Conservation (phyloP, 2,113 vertebrate genomes). For the Brachionichthys hirsutus region DNA sequence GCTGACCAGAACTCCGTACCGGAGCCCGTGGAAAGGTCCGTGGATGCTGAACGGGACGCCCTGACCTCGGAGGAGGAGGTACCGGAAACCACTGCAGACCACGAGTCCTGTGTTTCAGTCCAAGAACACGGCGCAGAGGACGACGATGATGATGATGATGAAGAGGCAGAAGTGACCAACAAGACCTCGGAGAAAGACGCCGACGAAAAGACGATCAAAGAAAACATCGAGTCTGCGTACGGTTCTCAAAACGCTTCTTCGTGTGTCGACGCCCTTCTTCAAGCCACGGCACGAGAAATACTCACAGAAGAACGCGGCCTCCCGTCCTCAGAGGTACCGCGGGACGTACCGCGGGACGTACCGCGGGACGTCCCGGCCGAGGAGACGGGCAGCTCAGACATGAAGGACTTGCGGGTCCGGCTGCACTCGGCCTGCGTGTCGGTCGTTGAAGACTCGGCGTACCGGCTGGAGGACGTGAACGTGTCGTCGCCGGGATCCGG, state of each 20-base stretch:
- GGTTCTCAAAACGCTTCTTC: neutral
- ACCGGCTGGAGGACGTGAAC: slow-evolving; percentile 8
- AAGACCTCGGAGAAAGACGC: neutral
- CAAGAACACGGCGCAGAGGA: too few relatives aligned
- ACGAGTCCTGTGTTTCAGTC: too few relatives aligned
- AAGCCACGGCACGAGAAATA: slow-evolving; percentile 10
- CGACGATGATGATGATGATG: neutral
- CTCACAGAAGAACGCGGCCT: neutral
- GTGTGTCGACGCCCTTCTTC: neutral
- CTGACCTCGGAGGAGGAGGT: neutral
- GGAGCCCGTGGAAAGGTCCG: neutral
- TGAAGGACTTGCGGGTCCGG: slow-evolving; percentile 16
- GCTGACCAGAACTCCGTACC: neutral
- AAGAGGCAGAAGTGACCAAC: neutral
- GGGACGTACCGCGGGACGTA: too few relatives aligned
- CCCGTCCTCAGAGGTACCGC: slow-evolving; percentile 8
- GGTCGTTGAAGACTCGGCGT: slow-evolving; percentile 26
- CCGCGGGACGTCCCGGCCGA: neutral
- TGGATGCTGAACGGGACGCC: neutral
- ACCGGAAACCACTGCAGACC: neutral
- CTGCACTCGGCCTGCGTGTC: slow-evolving; percentile 39
- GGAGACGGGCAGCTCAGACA: neutral
- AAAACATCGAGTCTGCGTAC: neutral
- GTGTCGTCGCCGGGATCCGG: neutral
- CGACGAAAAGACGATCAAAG: neutral